Evolutionary conservation across 2,888 invertebrate species (phyloP), one percentile per base, ranked within the genome.

Genomic region (Gisinianus flammeolus): DNA sequence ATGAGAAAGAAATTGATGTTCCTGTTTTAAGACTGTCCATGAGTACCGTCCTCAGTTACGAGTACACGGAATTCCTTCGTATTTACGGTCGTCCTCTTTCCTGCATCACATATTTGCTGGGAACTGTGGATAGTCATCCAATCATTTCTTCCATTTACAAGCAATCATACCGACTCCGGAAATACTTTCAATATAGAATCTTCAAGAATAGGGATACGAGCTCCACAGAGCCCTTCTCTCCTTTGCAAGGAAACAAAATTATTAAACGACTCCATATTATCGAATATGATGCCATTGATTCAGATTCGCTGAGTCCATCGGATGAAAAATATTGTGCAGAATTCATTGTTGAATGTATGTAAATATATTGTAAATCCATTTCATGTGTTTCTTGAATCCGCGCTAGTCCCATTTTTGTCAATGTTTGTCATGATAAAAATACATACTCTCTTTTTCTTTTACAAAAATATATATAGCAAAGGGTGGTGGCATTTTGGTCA

Each of bases 1-100:
- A 33, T n/a, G 33, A 31, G 33, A 16, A 19, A 33, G 67, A 67
- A 33, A 5, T 2, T 4, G n/a, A 22, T 31, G 2, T 3, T n/a
- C 30, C 66, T 10, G n/a, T 67, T 33, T n/a, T 67, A n/a, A 30
- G 22, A 1, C 3, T 22, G 31, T 30, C 31, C 0, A 67, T 67
- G 67, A 12, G 33, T 4, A 67, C 22, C 6, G 67, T 67, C 0
- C 33, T 67, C 24, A 16, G 33, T 1, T 67, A 67, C 67, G 67
- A 67, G n/a, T 67, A 31, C 2, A 67, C 19, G 2, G 10, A 31
- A 8, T 67, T 67, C 22, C 67, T 67, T n/a, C 33, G n/a, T 33
- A 22, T 31, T 3, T 31, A 67, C 33, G 67, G 67, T 33, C 67
- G 67, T 22, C 33, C 67, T 31, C 22, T 67, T 22, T 67, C 67